These are phyloP conservation scores for Motacilla tschutschensis DNA, from an alignment of 2,113 vertebrate species.

Conservation along the genomic window DNA sequence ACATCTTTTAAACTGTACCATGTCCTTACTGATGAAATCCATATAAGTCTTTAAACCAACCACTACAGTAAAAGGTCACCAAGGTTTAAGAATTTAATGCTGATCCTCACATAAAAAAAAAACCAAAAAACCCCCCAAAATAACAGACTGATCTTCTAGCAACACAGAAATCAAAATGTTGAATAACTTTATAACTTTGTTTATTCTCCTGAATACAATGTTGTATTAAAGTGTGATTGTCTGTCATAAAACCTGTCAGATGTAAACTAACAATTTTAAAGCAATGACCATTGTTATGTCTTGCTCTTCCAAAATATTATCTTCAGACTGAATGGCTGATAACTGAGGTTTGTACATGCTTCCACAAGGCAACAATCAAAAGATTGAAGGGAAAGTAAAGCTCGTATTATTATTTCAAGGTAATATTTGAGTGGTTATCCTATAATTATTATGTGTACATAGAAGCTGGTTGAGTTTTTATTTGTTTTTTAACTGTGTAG, in stretches of 20 bases:
- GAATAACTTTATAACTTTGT: neutral
- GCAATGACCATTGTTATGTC: neutral
- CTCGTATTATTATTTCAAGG: neutral
- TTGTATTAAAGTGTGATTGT: neutral
- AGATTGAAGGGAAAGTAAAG: neutral
- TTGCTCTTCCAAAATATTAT: neutral
- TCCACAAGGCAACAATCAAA: neutral
- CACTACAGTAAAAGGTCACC: neutral
- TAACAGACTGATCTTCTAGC: neutral
- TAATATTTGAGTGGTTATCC: neutral
- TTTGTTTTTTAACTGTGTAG: neutral
- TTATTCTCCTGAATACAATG: accelerated
- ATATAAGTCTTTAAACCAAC: neutral
- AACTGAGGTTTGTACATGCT: neutral
- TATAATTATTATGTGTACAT: neutral
- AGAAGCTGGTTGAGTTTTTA: neutral
- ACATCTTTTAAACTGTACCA: neutral
- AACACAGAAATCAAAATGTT: neutral
- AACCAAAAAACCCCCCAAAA: neutral
- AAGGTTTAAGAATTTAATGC: neutral
- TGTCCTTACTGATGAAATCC: neutral
- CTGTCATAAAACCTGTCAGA: neutral
- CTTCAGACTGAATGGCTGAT: neutral
- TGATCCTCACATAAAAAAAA: neutral
- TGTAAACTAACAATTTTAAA: neutral